Evolutionary conservation across 2,888 invertebrate species (phyloP).

Genomic region (Caenorhabditis macrosperma): DNA sequence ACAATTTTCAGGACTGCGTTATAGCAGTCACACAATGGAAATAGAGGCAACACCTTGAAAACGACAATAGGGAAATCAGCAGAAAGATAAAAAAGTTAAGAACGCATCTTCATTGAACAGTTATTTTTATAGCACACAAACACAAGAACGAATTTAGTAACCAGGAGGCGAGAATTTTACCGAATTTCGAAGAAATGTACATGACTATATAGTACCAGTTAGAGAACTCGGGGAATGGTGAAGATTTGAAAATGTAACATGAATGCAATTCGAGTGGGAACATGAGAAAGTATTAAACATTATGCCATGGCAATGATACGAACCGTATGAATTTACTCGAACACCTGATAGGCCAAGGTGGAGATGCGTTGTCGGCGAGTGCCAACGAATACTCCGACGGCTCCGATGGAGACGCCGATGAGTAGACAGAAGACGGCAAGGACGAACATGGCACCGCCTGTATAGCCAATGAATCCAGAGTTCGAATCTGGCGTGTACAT

Average conservation of each 20-base stretch:
- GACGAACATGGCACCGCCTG: conserved; percentile 70
- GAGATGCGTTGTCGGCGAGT: conserved; percentile 65
- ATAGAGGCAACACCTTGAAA: no score
- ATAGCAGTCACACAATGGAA: no score
- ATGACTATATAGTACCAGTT: conserved; percentile 30
- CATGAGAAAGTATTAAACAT: conserved; percentile 24
- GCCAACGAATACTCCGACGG: conserved; percentile 65
- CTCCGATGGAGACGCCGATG: conserved; percentile 64
- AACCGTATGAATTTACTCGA: conserved; percentile 61
- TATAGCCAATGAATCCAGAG: conserved; percentile 65
- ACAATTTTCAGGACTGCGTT: no score
- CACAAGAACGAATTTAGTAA: no score
- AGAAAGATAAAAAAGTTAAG: no score
- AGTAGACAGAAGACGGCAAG: conserved; percentile 68
- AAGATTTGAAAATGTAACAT: not conserved
- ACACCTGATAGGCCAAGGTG: conserved; percentile 71
- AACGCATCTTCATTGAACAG: no score
- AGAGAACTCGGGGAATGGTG: conserved; percentile 3
- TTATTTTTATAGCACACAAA: no score
- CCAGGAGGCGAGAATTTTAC: no score
- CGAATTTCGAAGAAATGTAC: conserved; percentile 15
- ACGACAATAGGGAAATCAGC: no score
- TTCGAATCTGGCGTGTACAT: conserved; percentile 44
- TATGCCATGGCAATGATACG: conserved; percentile 23
- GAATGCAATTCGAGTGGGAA: not conserved